Evolutionary conservation across 2,113 vertebrate species (phyloP).

Genomic region (Scomber scombrus): DNA sequence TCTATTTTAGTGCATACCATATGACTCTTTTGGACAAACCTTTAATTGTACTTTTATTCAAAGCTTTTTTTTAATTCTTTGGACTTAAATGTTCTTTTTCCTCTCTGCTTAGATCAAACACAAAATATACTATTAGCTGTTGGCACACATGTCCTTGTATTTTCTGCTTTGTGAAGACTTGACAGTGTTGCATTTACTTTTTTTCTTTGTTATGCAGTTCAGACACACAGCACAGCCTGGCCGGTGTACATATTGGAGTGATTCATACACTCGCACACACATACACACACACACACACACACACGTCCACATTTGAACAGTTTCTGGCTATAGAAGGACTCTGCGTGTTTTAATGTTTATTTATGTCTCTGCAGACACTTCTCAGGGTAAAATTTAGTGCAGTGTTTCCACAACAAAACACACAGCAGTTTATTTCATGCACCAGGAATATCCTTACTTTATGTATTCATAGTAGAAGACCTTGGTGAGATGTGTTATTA

Average conservation of each 20-base stretch:
- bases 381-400: background rate
- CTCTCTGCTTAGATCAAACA: background rate
- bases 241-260: background rate
- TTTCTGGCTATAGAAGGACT: background rate
- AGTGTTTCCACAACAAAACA: background rate
- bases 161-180: background rate
- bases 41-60: background rate
- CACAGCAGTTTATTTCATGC: background rate
- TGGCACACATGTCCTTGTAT: conserved; percentile 1
- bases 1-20: background rate
- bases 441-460: background rate
- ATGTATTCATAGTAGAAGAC: background rate
- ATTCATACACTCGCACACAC: background rate
- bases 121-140: background rate
- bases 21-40: background rate
- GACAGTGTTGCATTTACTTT: background rate
- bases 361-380: background rate
- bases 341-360: conserved; percentile 14
- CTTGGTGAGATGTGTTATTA: background rate
- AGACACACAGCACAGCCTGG: background rate
- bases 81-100: background rate
- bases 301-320: background rate
- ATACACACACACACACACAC: no score
- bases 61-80: background rate
- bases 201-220: conserved; percentile 4